Evolutionary conservation across 2,888 invertebrate species (phyloP), one percentile per base, ranked within the genome.

Genomic region (Ornithoptera alexandrae): DNA sequence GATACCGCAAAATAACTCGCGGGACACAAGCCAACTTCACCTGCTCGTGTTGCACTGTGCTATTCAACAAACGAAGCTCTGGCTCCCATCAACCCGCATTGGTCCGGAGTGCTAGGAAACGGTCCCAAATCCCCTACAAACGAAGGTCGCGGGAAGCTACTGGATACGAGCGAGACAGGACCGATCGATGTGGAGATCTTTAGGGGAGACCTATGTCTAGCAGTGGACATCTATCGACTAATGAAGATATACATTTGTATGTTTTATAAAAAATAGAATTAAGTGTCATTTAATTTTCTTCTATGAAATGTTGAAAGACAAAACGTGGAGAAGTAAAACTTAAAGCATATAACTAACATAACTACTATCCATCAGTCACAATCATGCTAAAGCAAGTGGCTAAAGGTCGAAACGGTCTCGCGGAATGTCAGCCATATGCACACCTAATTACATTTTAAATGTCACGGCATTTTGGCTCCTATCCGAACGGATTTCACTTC

Each of bases 371-470:
- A 67, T 70, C 60, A 60, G 59, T 67, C 53, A 39, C n/a, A 30
- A 59, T 62, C 22, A 66, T 22, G 62, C 57, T 65, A 46, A 69
- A 69, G 53, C 56, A 56, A 17, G 39, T 62, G 39, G 50, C 58
- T 50, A 67, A 67, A 67, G 70, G 70, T 70, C 67, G 57, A 56
- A 70, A 67, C 59, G 46, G 60, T 63, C 50, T 62, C 46, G 62
- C 56, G 42, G 64, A 68, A 63, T 70, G 67, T 63, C 62, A 67
- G 67, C 67, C 62, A 67, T 67, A 67, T 70, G 67, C 42, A 66
- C 58, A 63, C 63, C 70, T 67, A 70, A 70, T 70, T 70, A 67
- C 63, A 60, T 53, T 63, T 70, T 70, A 70, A 70, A 70, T 70
- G 70, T 67, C 70, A 70, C 63, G 67, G 30, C 67, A 36, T 67